These are phyloP conservation scores for Napeogenes sylphis DNA, from an alignment of 2,888 invertebrate species.

Conservation along the genomic window DNA sequence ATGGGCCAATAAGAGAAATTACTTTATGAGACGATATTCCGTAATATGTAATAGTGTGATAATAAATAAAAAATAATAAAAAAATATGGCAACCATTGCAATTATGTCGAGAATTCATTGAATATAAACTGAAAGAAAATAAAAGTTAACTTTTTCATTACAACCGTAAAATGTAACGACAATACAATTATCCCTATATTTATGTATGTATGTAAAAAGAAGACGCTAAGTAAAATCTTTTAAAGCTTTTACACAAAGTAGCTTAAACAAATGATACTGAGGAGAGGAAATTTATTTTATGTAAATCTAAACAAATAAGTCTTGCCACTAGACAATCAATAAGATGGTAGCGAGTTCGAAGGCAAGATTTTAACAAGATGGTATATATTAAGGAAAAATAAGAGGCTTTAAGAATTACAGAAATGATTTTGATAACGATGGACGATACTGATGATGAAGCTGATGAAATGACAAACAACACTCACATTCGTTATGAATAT, in stretches of 20 bases:
- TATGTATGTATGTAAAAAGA: constrained; percentile 8
- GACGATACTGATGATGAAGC: not conserved
- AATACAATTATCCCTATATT: not conserved
- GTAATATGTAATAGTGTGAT: not conserved
- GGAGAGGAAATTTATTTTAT: constrained; percentile 28
- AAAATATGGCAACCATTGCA: no score
- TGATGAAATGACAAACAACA: not conserved
- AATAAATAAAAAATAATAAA: no score
- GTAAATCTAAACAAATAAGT: constrained; percentile 29
- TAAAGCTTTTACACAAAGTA: constrained; percentile 29
- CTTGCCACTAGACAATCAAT: constrained; percentile 25
- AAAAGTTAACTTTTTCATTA: constrained; percentile 5
- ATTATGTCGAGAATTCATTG: not conserved
- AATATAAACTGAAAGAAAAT: not conserved
- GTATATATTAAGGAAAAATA: constrained; percentile 12
- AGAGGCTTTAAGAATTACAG: constrained; percentile 1
- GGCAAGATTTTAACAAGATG: constrained; percentile 16
- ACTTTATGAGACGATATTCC: not conserved
- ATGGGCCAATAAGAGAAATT: not conserved
- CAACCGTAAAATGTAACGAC: constrained; percentile 1
- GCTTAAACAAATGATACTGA: constrained; percentile 24
- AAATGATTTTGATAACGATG: not conserved
- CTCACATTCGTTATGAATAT: no score
- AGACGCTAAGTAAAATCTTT: constrained; percentile 22
- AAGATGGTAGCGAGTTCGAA: constrained; percentile 20